Evolutionary conservation across 2,888 invertebrate species (phyloP).

Genomic region (Pristionchus fissidentatus): DNA sequence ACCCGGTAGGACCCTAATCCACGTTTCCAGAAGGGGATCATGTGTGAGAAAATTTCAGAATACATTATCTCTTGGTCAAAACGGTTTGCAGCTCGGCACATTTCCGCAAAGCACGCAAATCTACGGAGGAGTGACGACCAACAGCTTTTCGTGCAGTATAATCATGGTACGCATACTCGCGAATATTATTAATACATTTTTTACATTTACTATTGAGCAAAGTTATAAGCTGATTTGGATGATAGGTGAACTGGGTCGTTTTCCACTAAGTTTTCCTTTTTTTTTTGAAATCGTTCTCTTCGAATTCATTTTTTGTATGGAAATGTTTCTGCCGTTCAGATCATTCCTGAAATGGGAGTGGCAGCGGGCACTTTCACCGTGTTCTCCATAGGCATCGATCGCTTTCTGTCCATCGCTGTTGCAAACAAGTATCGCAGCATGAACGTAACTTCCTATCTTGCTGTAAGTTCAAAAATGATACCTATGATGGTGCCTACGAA

Average conservation of each 20-base stretch:
- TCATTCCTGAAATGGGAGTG: slow-evolving; percentile 29
- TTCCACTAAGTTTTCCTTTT: no score
- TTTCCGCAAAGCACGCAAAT: neutral
- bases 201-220: no score
- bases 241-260: no score
- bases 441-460: neutral
- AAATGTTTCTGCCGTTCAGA: no score
- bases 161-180: slow-evolving; percentile 3
- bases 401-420: neutral
- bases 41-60: no score
- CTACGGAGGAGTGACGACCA: neutral
- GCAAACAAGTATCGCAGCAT: neutral
- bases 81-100: slow-evolving; percentile 3
- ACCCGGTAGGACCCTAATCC: no score
- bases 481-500: no score
- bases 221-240: no score
- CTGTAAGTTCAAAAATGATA: neutral
- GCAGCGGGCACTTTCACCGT: slow-evolving; percentile 11
- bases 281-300: no score
- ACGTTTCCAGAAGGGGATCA: no score
- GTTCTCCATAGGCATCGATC: slow-evolving; percentile 18
- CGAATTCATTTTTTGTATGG: no score
- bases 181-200: neutral
- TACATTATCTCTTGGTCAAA: no score
- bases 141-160: neutral